Percentiles rank a stretch among this genome's conserved stretches.
Evolutionary conservation across 1,140 invertebrate species (phyloP).

Genomic region (Atta cephalotes): DNA sequence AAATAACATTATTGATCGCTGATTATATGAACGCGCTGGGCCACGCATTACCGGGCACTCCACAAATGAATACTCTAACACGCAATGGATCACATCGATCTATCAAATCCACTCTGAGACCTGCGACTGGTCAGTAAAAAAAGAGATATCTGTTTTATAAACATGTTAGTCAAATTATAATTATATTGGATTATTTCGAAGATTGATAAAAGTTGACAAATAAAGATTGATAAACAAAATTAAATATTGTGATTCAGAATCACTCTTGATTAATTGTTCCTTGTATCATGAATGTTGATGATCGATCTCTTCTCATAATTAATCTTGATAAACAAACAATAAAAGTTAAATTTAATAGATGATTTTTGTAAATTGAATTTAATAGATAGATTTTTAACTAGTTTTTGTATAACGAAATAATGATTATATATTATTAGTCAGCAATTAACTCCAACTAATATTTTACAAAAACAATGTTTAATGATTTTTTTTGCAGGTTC

Average conservation of each 20-base stretch:
- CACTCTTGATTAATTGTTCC: not conserved
- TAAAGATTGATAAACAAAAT: not conserved
- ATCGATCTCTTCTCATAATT: not conserved
- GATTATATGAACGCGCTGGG: constrained; percentile 98
- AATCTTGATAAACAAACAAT: not conserved
- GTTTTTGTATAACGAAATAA: not conserved
- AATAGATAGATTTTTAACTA: not conserved
- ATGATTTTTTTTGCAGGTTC: constrained; percentile 76
- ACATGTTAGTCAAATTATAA: constrained; percentile 33
- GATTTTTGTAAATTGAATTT: not conserved
- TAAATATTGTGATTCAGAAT: not conserved
- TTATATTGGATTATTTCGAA: constrained; percentile 1
- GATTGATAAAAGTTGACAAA: not conserved
- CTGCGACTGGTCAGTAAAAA: constrained; percentile 81
- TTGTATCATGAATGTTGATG: constrained; percentile 9
- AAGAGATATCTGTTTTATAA: constrained; percentile 1
- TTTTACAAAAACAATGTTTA: not conserved
- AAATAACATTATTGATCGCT: constrained; percentile 96
- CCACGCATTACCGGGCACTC: constrained; percentile 91
- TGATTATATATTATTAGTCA: constrained; percentile 7
- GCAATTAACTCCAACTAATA: not conserved
- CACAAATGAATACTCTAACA: constrained; percentile 93
- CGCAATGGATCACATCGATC: constrained; percentile 91
- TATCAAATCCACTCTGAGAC: constrained; percentile 85
- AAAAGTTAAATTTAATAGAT: not conserved